These are phyloP conservation scores for Hippotragus niger DNA, from an alignment of 2,113 vertebrate genomes.

Conservation along the genomic window DNA sequence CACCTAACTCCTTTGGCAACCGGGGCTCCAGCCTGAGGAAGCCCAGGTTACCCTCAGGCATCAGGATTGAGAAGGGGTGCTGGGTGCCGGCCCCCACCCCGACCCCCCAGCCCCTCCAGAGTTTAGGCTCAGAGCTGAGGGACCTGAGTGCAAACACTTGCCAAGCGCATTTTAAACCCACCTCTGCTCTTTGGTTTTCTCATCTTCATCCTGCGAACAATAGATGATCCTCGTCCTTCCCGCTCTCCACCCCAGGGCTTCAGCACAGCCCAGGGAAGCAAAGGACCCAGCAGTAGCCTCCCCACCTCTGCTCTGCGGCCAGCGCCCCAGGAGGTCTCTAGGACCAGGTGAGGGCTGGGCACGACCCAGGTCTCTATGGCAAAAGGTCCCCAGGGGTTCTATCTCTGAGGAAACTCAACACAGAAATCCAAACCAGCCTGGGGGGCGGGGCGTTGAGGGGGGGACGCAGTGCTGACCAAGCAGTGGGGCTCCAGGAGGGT, in stretches of 20 bases:
- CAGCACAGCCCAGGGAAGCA: background rate
- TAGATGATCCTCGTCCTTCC: background rate
- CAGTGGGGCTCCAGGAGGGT: background rate
- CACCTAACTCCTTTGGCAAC: background rate
- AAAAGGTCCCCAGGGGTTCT: conserved; percentile 19
- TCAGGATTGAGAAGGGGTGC: background rate
- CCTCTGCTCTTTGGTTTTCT: background rate
- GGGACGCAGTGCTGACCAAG: background rate
- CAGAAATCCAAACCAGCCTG: background rate
- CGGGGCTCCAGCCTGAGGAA: background rate
- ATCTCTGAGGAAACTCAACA: conserved; percentile 44
- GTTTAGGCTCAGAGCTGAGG: background rate
- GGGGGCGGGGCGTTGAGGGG: background rate
- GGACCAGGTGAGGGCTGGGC: background rate
- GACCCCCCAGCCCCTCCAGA: background rate
- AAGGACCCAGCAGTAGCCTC: background rate
- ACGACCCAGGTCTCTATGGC: background rate
- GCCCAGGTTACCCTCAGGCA: background rate
- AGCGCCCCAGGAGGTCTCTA: conserved; percentile 11
- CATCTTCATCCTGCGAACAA: background rate
- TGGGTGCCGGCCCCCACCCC: too few relatives aligned
- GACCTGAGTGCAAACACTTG: background rate
- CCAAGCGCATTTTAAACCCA: background rate
- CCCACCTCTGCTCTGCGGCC: background rate
- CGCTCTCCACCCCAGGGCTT: background rate